Percentiles rank a stretch among this genome's conserved stretches.
These are phyloP conservation scores for Anolis sagrei DNA, from an alignment of 2,113 vertebrate genomes.

Conservation along the genomic window DNA sequence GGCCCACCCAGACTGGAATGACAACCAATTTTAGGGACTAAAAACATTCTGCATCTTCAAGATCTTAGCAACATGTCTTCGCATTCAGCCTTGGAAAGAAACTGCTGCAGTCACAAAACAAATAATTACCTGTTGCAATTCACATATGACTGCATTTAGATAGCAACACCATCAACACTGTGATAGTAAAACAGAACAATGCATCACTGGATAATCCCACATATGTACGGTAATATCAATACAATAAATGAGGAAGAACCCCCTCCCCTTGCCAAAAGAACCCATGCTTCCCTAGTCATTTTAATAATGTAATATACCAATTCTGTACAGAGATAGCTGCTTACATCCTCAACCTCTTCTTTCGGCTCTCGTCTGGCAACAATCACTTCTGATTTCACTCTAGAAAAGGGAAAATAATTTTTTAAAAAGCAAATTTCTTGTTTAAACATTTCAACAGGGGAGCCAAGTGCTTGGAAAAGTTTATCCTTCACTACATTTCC, in stretches of 20 bases:
- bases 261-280: neutral
- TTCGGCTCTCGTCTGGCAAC: conserved; percentile 90
- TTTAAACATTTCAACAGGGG: neutral
- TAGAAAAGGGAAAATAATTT: conserved; percentile 69
- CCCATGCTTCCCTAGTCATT: conserved; percentile 62
- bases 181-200: conserved; percentile 4
- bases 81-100: too few relatives aligned
- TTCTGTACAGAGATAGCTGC: conserved; percentile 85
- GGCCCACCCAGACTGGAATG: too few relatives aligned
- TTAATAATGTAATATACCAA: conserved; percentile 80
- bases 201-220: neutral
- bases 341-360: conserved; percentile 96
- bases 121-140: neutral
- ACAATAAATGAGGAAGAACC: neutral
- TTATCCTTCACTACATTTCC: too few relatives aligned
- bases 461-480: too few relatives aligned
- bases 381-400: conserved; percentile 93
- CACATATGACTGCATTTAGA: neutral
- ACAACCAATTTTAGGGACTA: too few relatives aligned
- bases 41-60: too few relatives aligned
- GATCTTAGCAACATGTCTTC: too few relatives aligned
- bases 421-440: conserved; percentile 32
- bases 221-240: neutral
- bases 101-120: too few relatives aligned
- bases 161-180: neutral